Base-by-base conservation (phyloP, 2,888 invertebrate genomes). In the Pseudococcus longispinus region DNA sequence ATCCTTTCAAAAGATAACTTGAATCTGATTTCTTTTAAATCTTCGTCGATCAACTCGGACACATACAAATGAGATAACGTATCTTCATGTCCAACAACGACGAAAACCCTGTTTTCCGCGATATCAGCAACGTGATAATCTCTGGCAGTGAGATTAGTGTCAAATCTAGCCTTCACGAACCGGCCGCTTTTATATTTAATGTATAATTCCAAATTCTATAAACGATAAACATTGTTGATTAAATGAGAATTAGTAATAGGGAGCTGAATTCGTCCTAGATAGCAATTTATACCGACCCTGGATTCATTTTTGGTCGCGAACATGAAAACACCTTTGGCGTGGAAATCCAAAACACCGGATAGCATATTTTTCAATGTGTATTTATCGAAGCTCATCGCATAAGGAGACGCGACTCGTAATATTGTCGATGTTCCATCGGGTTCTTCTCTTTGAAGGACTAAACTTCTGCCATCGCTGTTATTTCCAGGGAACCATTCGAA, bases 51-150 rank as follows among this genome's bases (percentile, higher is more conserved):
- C 89, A 93, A 92, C 90, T 95, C 95, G 0, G 96, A 96, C 84
- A 96, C 94, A 90, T 97, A 97, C 87, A 98, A 92, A 91, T 97
- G 94, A 4, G 95, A 94, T 29, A 93, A 90, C 18, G 93, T 93
- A 88, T 94, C 93, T 0, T 94, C 93, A 91, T 97, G 96, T 90
- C 95, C 94, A 85, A 95, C 95, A 89, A 96, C 95, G 88, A 97
- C 93, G 90, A 97, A 94, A 88, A 96, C 93, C 91, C 95, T 93
- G 89, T 94, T 94, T 89, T 95, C 95, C 0, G 95, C 94, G 18
- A 96, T 95, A 90, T 97, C 97, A 0, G 95, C 95, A 84, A 97
- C 93, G 90, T 95, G 95, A 90, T 95, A 96, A 90, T 95, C 95
- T 89, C 91, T 91, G 42, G 92, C 91, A 87, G 93, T 93, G 83